Percentiles rank a stretch among this genome's conserved stretches.
Conservation (phyloP, 1,140 invertebrate species). For the Drosophila repletoides region DNA sequence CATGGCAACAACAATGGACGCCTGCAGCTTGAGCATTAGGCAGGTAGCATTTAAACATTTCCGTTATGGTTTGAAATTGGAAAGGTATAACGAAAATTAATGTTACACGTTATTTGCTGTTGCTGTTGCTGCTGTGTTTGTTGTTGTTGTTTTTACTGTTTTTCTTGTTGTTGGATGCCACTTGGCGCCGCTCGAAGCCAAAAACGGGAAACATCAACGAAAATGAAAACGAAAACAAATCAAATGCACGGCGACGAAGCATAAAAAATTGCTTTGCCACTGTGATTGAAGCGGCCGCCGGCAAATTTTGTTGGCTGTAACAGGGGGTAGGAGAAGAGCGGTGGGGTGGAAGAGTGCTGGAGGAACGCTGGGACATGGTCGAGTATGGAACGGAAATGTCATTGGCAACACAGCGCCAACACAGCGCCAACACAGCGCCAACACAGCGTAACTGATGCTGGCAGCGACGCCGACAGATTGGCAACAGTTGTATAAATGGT, state of each 20-base stretch:
- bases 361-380: not conserved
- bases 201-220: slow-evolving; percentile 26
- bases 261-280: slow-evolving; percentile 61
- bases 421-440: slow-evolving; percentile 12
- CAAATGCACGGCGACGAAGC: slow-evolving; percentile 51
- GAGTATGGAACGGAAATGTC: slow-evolving; percentile 53
- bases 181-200: slow-evolving; percentile 29
- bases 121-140: slow-evolving; percentile 18
- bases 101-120: slow-evolving; percentile 20
- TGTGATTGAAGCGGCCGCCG: slow-evolving; percentile 55
- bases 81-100: slow-evolving; percentile 30
- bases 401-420: slow-evolving; percentile 46
- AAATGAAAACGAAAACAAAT: slow-evolving; percentile 50
- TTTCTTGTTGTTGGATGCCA: slow-evolving; percentile 9
- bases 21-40: not conserved
- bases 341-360: too few relatives aligned
- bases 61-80: slow-evolving; percentile 14
- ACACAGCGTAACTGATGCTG: not conserved
- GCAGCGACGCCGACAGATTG: slow-evolving; percentile 45
- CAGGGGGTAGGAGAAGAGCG: not conserved
- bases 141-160: not conserved
- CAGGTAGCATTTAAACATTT: slow-evolving; percentile 7
- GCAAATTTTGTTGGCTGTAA: slow-evolving; percentile 6
- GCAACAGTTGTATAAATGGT: slow-evolving; percentile 76
- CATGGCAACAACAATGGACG: not conserved